Percentiles rank a stretch among this genome's conserved stretches.
phyloP scores from a whole-genome alignment of 2,888 invertebrate species.

The Lasioglossum villosulum region DNA sequence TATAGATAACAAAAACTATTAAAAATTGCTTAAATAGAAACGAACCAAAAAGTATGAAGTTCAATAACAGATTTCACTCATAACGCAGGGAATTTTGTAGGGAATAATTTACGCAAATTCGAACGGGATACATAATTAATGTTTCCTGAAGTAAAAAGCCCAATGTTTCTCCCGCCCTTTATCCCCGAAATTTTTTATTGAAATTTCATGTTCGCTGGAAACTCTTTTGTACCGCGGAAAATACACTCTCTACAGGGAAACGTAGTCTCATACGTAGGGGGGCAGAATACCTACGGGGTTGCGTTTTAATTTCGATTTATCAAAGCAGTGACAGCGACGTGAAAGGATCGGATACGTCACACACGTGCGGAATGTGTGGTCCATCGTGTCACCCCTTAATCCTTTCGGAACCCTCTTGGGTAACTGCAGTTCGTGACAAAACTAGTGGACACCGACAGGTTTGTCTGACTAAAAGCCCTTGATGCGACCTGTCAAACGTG shows the following conservation, averaged over 20 bases:
- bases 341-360: conserved; percentile 61
- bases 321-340: conserved; percentile 67
- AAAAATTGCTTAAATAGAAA: background rate
- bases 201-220: conserved; percentile 35
- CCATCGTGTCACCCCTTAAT: conserved; percentile 68
- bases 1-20: background rate
- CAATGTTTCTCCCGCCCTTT: conserved; percentile 13
- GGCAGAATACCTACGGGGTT: conserved; percentile 23
- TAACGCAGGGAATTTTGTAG: background rate
- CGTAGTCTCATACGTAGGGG: conserved; percentile 9
- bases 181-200: conserved; percentile 26
- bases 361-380: conserved; percentile 63
- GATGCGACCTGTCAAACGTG: conserved; percentile 49
- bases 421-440: conserved; percentile 58
- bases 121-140: background rate
- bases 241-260: conserved; percentile 14
- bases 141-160: background rate
- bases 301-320: conserved; percentile 69
- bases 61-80: background rate
- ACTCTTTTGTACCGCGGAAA: conserved; percentile 19
- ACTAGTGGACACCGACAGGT: conserved; percentile 56
- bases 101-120: background rate
- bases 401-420: conserved; percentile 63
- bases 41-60: background rate
- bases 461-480: conserved; percentile 51